Evolutionary conservation across 1,140 invertebrate genomes (phyloP).

Genomic region (Camponotus vicinus): DNA sequence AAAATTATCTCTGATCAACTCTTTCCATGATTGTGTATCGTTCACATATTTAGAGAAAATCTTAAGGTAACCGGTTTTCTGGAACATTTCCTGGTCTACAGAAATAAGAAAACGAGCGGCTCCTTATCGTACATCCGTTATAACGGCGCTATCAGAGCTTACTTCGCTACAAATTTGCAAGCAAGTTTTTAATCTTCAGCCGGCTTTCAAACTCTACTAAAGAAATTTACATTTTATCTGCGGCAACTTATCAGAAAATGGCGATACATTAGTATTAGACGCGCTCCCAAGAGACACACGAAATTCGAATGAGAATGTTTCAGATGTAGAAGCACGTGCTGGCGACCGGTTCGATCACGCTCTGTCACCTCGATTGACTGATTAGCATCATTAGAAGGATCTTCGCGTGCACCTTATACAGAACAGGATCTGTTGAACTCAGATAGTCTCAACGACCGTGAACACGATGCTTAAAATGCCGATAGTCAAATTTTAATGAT

Average conservation of each 20-base stretch:
- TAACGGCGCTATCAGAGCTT: conserved; percentile 37
- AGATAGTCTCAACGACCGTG: conserved; percentile 51
- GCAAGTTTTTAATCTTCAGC: conserved; percentile 48
- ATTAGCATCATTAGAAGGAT: conserved; percentile 75
- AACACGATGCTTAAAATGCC: conserved; percentile 74
- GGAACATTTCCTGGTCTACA: conserved; percentile 17
- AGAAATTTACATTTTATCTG: conserved; percentile 64
- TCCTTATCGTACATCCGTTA: conserved; percentile 35
- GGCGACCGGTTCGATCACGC: conserved; percentile 68
- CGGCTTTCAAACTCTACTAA: conserved; percentile 40
- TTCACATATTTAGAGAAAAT: neutral
- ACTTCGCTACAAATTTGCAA: conserved; percentile 44
- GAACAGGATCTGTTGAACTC: conserved; percentile 56
- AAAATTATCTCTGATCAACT: neutral
- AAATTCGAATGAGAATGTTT: conserved; percentile 42
- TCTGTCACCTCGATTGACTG: conserved; percentile 76
- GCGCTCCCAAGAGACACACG: conserved; percentile 34
- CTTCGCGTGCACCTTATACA: conserved; percentile 38
- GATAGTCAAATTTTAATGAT: conserved; percentile 71
- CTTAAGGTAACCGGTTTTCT: conserved; percentile 16
- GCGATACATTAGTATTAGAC: conserved; percentile 45
- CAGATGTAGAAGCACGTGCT: conserved; percentile 68
- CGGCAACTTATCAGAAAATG: conserved; percentile 49
- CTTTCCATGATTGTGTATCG: neutral
- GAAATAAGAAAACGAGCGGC: neutral